These are phyloP conservation scores for Paedocypris micromegethes DNA, from an alignment of 2,797 vertebrate genomes.

Conservation along the genomic window DNA sequence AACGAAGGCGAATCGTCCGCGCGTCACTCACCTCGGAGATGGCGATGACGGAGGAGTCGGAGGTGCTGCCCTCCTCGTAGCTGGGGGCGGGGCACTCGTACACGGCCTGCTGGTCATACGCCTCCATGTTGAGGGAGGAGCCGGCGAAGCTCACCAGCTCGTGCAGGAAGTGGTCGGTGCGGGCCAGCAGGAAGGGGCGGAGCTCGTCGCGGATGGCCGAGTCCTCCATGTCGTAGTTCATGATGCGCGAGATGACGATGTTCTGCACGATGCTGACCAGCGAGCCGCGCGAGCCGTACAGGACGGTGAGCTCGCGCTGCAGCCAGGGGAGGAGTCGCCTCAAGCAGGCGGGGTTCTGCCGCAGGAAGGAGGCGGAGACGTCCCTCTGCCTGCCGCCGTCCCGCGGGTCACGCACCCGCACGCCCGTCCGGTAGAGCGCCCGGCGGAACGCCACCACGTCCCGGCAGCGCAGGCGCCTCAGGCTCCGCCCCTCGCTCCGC, in stretches of 20 bases:
- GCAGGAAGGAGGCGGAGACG: constrained; percentile 84
- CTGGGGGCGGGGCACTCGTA: constrained; percentile 85
- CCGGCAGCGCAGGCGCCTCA: constrained; percentile 75
- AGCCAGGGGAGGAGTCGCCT: constrained; percentile 87
- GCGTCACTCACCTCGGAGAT: constrained; percentile 76
- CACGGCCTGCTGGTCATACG: constrained; percentile 85
- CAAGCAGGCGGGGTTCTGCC: constrained; percentile 84
- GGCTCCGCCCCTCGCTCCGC: constrained; percentile 70
- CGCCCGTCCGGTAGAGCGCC: constrained; percentile 81
- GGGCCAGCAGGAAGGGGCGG: constrained; percentile 83
- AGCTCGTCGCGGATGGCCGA: constrained; percentile 82
- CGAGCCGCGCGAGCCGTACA: constrained; percentile 84
- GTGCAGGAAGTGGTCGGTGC: constrained; percentile 90
- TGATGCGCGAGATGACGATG: constrained; percentile 89
- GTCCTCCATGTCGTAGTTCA: constrained; percentile 81
- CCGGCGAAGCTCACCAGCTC: constrained; percentile 91
- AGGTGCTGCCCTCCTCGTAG: constrained; percentile 81
- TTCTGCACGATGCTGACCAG: constrained; percentile 88
- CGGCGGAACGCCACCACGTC: constrained; percentile 86
- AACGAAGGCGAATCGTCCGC: no score
- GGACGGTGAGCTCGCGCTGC: constrained; percentile 82
- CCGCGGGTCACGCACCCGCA: constrained; percentile 74
- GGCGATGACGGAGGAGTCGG: constrained; percentile 84
- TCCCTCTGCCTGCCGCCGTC: constrained; percentile 84
- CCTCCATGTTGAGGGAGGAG: constrained; percentile 87